These are phyloP conservation scores for Hedya salicella DNA, from an alignment of 2,888 invertebrate species.

Conservation along the genomic window DNA sequence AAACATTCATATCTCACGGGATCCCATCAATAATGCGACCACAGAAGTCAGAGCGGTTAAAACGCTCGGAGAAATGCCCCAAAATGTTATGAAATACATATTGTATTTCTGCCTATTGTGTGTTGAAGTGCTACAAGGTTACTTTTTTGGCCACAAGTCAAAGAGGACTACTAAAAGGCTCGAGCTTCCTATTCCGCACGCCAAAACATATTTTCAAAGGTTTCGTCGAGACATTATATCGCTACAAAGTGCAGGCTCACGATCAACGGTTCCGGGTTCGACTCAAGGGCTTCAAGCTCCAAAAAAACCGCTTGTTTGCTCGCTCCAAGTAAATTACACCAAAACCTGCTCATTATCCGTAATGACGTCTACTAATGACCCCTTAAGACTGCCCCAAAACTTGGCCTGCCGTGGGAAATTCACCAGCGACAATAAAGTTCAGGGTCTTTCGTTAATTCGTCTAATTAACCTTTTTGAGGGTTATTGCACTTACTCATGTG, in stretches of 20 bases:
- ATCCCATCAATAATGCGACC: too few species aligned
- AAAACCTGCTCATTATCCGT: conserved; percentile 29
- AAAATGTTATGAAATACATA: too few species aligned
- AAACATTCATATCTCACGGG: too few species aligned
- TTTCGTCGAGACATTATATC: too few species aligned
- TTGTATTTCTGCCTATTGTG: too few species aligned
- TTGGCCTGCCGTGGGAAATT: conserved; percentile 18
- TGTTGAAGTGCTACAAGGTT: too few species aligned
- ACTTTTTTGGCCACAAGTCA: too few species aligned
- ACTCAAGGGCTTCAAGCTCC: conserved; percentile 37
- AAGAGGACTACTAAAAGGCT: too few species aligned
- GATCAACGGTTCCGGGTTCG: conserved; percentile 34
- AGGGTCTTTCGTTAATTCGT: conserved; percentile 14
- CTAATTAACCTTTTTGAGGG: conserved; percentile 20
- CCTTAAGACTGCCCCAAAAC: conserved; percentile 25
- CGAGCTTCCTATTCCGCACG: too few species aligned
- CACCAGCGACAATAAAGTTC: neutral
- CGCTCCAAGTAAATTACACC: conserved; percentile 18
- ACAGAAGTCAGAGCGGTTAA: too few species aligned
- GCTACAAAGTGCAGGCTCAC: conserved; percentile 19
- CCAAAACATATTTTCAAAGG: too few species aligned
- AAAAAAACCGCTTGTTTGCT: conserved; percentile 26
- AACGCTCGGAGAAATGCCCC: too few species aligned
- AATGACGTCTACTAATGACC: conserved; percentile 32
- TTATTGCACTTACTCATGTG: conserved; percentile 17